Base-by-base conservation (phyloP, 2,113 vertebrate genomes). In the Eonycteris spelaea region DNA sequence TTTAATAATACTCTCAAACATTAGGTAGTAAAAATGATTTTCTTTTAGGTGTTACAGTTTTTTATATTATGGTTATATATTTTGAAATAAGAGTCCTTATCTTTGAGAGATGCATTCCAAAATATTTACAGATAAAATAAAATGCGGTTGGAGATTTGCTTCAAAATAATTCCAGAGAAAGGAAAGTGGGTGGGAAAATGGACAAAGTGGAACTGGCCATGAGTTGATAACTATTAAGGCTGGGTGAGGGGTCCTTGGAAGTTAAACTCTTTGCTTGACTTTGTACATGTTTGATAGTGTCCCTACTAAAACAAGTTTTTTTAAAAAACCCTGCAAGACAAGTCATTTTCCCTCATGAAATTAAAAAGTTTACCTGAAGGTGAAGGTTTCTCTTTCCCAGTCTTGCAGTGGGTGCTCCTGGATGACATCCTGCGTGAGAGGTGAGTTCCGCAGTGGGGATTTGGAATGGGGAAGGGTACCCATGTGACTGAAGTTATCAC, bases 341-440 rank as follows among this genome's bases (percentile, higher is more conserved):
- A 68, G 30, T 45, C 16, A 79, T 43, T 53, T 73, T 74, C 86
- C 63, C 78, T 84, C 5, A 43, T 77, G 57, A 94, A 94, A 38
- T 73, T 85, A 79, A 70, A 95, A 63, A 97, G 74, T 43, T 88
- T 98, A 99, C 99, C 99, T 99, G 98, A 97, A 98, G 75, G 30
- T 67, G 89, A 98, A 97, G 71, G 91, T 40, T 12, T 84, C 94
- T 1, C 95, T 98, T n/a, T 97, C 98, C 96, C 92, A 91, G 59
- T 97, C 97, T 38, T 97, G 98, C 8, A 51, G 79, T 51, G 98
- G 98, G 80, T 98, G 98, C 96, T 99, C 99, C 28, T 99, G 99
- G 71, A 98, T 98, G 90, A 98, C 73, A 9, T 99, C 98, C 78
- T 98, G 99, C 78, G 98, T 97, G 88, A 99, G 98, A 3, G 98